These are phyloP conservation scores for Myripristis murdjan DNA, from an alignment of 2,797 vertebrate genomes.

Conservation along the genomic window DNA sequence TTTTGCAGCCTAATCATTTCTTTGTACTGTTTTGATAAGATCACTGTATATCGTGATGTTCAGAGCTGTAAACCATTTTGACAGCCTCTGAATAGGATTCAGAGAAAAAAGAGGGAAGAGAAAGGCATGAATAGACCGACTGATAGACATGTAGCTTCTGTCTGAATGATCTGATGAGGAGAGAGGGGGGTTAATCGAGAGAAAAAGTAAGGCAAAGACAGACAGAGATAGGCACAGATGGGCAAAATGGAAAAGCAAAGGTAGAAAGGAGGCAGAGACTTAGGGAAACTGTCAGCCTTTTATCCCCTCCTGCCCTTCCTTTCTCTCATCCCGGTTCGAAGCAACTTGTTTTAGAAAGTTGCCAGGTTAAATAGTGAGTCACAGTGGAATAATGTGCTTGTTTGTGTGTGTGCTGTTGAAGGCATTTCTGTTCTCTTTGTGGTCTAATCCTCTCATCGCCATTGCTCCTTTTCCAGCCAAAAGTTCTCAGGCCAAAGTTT, in stretches of 20 bases:
- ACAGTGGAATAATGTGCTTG: slow-evolving; percentile 15
- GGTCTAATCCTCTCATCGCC: not conserved
- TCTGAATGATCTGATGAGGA: no score
- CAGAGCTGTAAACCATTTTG: not conserved
- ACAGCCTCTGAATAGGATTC: not conserved
- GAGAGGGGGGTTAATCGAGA: no score
- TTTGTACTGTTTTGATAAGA: not conserved
- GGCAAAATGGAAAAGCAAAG: not conserved
- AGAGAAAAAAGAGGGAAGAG: no score
- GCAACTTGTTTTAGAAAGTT: slow-evolving; percentile 43
- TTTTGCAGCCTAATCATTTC: not conserved
- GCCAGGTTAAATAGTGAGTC: slow-evolving; percentile 11
- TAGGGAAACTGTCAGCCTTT: not conserved
- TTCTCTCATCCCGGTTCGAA: slow-evolving; percentile 10
- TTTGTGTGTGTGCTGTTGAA: slow-evolving; percentile 7
- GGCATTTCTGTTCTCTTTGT: slow-evolving; percentile 7
- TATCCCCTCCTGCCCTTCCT: slow-evolving; percentile 2
- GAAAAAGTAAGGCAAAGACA: no score
- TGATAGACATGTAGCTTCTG: no score
- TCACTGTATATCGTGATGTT: not conserved
- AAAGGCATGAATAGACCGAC: no score
- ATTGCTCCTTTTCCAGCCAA: no score
- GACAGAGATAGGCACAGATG: not conserved
- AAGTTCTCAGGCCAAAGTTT: no score
- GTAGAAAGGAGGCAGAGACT: not conserved